Base-by-base conservation (phyloP, 2,888 invertebrate species). In the Electrophaes corylata region DNA sequence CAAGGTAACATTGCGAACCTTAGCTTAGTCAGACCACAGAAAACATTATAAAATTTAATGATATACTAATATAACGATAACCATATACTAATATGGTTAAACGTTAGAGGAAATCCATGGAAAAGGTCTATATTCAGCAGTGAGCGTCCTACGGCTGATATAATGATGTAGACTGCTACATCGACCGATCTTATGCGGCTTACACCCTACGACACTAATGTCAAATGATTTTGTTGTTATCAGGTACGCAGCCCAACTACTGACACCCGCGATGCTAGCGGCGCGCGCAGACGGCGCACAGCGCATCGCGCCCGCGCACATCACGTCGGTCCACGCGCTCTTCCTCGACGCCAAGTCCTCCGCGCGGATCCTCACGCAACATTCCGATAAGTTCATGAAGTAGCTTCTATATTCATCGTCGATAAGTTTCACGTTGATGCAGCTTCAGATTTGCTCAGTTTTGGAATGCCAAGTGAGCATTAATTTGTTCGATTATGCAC, bases 321-420 rank as follows among this genome's bases (percentile, higher is more conserved):
- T 99, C 33, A 93, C 95, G 26, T 97, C 98, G 83, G 96, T 97
- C 6, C 94, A 94, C 72, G 91, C 94, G 29, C 92, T 99, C 14
- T 99, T 99, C 92, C 93, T 98, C 63, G 99, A 99, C 92, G 98
- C 98, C 18, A 99, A 99, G 88, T 95, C 98, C 29, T 99, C 99
- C 0, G 98, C 98, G 0, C 96, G 96, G 82, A 96, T 98, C 75
- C 93, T 99, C 49, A 95, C 96, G 0, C 96, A 97, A 77, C 94
- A 98, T 77, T 95, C 96, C 76, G 97, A 97, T 74, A 98, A 98
- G 91, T 98, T 93, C 86, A 98, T 98, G 97, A 94, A 96, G 92
- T 67, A 67, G 51, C 12, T 16, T 20, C 12, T 14, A n/a, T 33
- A 14, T 14, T 40, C 19, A 3, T 37, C 3, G n/a, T 8, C 5